Base-by-base conservation (phyloP, 92 coral and sea anemone genomes). In the Actinostola sp. region DNA sequence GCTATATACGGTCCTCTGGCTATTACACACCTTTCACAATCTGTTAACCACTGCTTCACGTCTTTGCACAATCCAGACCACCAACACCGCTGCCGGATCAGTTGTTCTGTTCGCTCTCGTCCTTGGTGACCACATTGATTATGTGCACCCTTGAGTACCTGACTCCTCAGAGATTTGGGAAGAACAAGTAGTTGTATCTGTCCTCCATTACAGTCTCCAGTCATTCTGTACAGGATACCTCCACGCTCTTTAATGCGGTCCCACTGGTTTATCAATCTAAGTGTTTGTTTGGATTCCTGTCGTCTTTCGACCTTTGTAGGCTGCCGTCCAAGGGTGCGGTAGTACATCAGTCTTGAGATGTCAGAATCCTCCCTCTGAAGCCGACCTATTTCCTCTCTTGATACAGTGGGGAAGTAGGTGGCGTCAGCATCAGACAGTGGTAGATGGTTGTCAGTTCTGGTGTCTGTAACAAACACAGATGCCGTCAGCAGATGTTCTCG, bases 41-140 rank as follows among this genome's bases (percentile, higher is more conserved):
- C 49, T 0, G 79, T 27, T 24, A 86, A 32, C 71, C 82, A 81
- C 39, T 24, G 62, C 38, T 81, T 71, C 33, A 84, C 80, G 44
- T 86, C 91, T n/a, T 53, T 71, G 35, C 70, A 59, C 67, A 80
- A 35, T 6, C 87, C 87, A 28, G 76, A 83, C 86, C 91, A 86
- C 86, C 81, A 81, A 25, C 86, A 85, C 25, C 78, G 51, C 61
- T 49, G 25, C 12, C 83, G 55, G 26, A 85, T 44, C 7, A 86
- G 65, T 33, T 64, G 72, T 32, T 75, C 83, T 0, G 87, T 86
- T 50, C 83, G 33, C 3, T 86, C 91, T 50, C 55, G 71, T 3
- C 91, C 91, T 58, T 81, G 87, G 44, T 76, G 92, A 7, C 87
- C 74, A 76, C 74, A 71, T 59, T 83, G 45, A 13, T 71, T 64